phyloP scores from a whole-genome alignment of 2,113 vertebrate species.

The Mus musculus region DNA sequence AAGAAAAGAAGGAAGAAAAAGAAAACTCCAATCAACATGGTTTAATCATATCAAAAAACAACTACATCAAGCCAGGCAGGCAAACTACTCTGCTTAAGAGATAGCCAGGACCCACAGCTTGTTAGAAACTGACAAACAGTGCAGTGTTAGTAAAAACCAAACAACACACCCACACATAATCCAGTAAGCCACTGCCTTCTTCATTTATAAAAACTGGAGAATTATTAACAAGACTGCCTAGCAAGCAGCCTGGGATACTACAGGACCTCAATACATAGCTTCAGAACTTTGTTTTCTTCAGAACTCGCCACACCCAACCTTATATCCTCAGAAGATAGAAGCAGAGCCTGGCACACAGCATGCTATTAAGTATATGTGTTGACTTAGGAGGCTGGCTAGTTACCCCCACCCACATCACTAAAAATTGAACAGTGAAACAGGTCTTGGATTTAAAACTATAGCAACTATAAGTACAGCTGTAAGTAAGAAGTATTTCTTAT shows the following conservation, averaged over 20 bases:
- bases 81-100: neutral
- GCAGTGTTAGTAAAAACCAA: neutral
- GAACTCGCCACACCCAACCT: neutral
- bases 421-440: neutral
- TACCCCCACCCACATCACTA: neutral
- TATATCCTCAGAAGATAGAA: slow-evolving; percentile 16
- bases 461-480: neutral
- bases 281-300: neutral
- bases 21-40: neutral
- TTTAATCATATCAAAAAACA: neutral
- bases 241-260: neutral
- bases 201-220: slow-evolving; percentile 18
- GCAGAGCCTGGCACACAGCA: neutral
- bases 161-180: neutral
- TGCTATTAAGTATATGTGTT: neutral
- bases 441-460: slow-evolving; percentile 17
- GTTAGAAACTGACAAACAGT: neutral
- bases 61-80: neutral
- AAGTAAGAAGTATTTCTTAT: slow-evolving; percentile 41
- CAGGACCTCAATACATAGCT: neutral
- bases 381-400: slow-evolving; percentile 24
- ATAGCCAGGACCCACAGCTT: neutral
- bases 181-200: neutral
- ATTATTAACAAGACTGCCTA: neutral
- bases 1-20: neutral